phyloP scores from a whole-genome alignment of 2,797 vertebrate species.

The Sphenodon punctatus region DNA sequence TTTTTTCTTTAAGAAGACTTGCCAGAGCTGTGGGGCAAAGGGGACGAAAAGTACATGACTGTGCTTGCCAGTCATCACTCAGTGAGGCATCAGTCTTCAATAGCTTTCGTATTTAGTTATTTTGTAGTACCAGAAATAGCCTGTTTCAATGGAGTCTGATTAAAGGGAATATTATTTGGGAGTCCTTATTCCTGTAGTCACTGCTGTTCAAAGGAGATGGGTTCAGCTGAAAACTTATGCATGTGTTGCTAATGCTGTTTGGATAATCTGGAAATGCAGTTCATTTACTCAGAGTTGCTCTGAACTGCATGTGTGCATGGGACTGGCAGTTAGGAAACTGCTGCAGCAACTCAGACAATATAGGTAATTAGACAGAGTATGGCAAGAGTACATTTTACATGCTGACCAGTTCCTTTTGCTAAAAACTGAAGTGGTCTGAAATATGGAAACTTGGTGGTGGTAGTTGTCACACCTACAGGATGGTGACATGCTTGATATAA shows the following conservation, averaged over 20 bases:
- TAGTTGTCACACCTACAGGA: neutral
- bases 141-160: conserved; percentile 16
- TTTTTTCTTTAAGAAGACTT: conserved; percentile 4
- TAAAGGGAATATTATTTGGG: neutral
- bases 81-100: neutral
- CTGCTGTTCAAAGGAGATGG: neutral
- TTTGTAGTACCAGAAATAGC: conserved; percentile 6
- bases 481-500: neutral
- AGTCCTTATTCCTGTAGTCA: neutral
- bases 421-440: neutral
- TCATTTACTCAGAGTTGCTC: neutral
- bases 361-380: neutral
- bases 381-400: neutral
- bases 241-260: conserved; percentile 15
- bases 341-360: neutral
- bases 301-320: neutral
- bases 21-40: neutral
- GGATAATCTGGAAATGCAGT: neutral
- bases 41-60: neutral
- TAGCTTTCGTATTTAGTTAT: neutral
- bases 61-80: neutral
- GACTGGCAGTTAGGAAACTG: neutral
- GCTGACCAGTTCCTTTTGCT: neutral
- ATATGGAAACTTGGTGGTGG: conserved; percentile 29
- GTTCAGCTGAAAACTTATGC: neutral